phyloP scores from a whole-genome alignment of 1,140 invertebrate genomes.

The Drosophila chauvacae region DNA sequence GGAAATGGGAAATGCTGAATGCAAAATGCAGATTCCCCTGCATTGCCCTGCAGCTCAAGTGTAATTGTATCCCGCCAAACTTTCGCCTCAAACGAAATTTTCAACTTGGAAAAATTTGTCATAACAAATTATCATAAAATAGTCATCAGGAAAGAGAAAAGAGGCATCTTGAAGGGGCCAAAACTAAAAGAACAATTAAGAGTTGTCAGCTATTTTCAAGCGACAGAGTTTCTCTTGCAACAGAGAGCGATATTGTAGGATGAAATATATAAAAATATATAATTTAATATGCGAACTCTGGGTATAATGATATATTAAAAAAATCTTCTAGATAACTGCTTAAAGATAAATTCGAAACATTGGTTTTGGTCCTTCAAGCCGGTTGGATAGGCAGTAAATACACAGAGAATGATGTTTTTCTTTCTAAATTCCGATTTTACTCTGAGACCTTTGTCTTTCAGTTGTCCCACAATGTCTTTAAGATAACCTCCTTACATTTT shows the following conservation, averaged over 20 bases:
- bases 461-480: background rate
- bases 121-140: slow-evolving; percentile 80
- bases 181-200: slow-evolving; percentile 17
- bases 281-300: no score
- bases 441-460: no score
- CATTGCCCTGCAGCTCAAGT: slow-evolving; percentile 8
- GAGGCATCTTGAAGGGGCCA: slow-evolving; percentile 15
- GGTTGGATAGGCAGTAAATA: no score
- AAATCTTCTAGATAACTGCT: no score
- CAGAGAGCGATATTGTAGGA: no score
- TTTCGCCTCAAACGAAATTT: slow-evolving; percentile 45
- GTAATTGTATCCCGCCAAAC: slow-evolving; percentile 15
- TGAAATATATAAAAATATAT: no score
- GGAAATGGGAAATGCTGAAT: slow-evolving; percentile 39
- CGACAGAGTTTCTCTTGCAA: background rate
- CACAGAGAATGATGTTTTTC: no score
- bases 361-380: no score
- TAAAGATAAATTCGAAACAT: no score
- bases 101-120: slow-evolving; percentile 72
- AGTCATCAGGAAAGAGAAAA: slow-evolving; percentile 38
- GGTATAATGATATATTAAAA: no score
- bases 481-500: background rate
- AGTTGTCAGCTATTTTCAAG: background rate
- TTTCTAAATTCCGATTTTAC: no score
- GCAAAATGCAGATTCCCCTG: slow-evolving; percentile 17